A percentile compares a stretch with the other conserved stretches of the same genome.
These are phyloP conservation scores for Drosophila sp. DNA, from an alignment of 1,140 invertebrate genomes.

Conservation along the genomic window DNA sequence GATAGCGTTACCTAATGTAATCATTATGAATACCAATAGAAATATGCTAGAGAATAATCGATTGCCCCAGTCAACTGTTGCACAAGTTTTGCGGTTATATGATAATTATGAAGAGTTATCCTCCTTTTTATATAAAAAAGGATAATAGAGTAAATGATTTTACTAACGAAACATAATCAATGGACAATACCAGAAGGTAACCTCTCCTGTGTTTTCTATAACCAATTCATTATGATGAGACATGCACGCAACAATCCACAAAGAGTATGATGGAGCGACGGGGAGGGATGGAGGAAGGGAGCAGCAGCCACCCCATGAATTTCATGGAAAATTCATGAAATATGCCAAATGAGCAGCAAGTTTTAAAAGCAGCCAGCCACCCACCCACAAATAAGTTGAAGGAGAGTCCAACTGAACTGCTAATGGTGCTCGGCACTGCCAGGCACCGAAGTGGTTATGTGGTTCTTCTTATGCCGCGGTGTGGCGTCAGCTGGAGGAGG, in stretches of 20 bases:
- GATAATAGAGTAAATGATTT: too few species aligned
- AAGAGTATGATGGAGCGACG: neutral
- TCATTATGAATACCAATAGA: too few species aligned
- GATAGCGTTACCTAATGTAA: neutral
- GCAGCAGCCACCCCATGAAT: slow-evolving; percentile 10
- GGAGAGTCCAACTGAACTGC: slow-evolving; percentile 45
- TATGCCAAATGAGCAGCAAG: slow-evolving; percentile 20
- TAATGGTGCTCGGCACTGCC: slow-evolving; percentile 51
- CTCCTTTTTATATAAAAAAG: too few species aligned
- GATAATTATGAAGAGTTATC: too few species aligned
- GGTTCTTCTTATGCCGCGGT: slow-evolving; percentile 1
- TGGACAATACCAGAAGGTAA: neutral
- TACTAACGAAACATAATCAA: neutral
- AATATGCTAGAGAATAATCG: too few species aligned
- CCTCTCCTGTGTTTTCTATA: neutral
- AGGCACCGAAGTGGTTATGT: slow-evolving; percentile 41
- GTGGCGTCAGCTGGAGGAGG: slow-evolving; percentile 8
- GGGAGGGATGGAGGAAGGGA: too few species aligned
- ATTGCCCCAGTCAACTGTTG: too few species aligned
- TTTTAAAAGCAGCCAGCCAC: slow-evolving; percentile 34
- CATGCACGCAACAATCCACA: neutral
- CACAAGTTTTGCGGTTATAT: too few species aligned
- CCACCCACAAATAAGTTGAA: slow-evolving; percentile 42
- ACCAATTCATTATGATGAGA: neutral
- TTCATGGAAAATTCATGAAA: slow-evolving; percentile 49